Conservation (phyloP, 2,113 vertebrate species). For the Hippopotamus amphibius region DNA sequence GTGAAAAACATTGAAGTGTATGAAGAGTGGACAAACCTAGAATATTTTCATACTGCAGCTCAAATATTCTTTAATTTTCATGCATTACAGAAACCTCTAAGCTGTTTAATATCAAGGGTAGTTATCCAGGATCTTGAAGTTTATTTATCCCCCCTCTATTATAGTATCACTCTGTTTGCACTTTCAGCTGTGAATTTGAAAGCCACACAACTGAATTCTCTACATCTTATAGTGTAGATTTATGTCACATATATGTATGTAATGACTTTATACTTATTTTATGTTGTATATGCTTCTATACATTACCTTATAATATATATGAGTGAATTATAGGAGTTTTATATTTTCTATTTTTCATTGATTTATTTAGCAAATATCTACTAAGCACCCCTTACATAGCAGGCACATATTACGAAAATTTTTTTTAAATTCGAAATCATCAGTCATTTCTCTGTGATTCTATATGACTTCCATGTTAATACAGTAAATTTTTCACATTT, state of each 20-base stretch:
- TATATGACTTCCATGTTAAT: background rate
- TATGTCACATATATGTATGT: background rate
- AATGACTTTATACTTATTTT: background rate
- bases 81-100: background rate
- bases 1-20: slow-evolving; percentile 25
- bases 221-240: background rate
- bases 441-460: background rate
- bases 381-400: rapidly evolving
- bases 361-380: background rate
- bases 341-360: background rate
- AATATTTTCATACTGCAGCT: background rate
- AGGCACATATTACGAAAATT: background rate
- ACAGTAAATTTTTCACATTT: background rate
- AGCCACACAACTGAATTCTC: background rate
- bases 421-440: background rate
- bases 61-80: background rate
- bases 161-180: background rate
- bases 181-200: background rate
- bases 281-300: background rate
- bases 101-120: background rate
- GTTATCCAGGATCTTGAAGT: background rate
- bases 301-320: background rate
- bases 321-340: background rate
- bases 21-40: background rate
- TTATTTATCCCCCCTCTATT: background rate